These are phyloP conservation scores for Ochropleura leucogaster DNA, from an alignment of 2,888 invertebrate species.

Conservation along the genomic window DNA sequence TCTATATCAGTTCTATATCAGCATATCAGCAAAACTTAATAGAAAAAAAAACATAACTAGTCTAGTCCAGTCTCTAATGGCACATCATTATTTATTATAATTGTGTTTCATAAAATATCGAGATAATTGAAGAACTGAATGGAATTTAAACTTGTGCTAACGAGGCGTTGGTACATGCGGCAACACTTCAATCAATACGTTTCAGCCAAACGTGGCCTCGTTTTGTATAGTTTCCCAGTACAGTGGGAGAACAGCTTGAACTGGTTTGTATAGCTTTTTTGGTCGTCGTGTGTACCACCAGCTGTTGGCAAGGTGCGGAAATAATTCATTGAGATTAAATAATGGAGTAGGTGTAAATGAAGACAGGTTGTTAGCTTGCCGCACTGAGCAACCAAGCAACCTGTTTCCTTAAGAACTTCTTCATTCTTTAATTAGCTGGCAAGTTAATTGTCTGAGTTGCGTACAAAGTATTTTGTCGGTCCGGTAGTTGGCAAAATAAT, in stretches of 20 bases:
- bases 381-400: constrained; percentile 20
- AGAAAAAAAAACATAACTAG: background rate
- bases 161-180: constrained; percentile 23
- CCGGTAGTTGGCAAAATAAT: background rate
- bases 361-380: constrained; percentile 42
- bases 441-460: constrained; percentile 20
- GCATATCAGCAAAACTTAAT: background rate
- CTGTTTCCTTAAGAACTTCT: constrained; percentile 40
- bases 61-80: too few species aligned
- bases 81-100: constrained; percentile 32
- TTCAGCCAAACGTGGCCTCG: too few species aligned
- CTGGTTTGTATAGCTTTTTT: too few species aligned
- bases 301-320: constrained; percentile 40
- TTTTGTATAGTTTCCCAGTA: too few species aligned
- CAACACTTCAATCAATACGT: too few species aligned
- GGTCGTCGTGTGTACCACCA: background rate
- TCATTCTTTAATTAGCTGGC: constrained; percentile 47
- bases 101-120: constrained; percentile 44
- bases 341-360: constrained; percentile 53
- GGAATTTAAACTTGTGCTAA: constrained; percentile 52
- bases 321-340: constrained; percentile 60
- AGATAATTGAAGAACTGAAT: constrained; percentile 51
- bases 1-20: background rate
- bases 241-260: too few species aligned
- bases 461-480: background rate